These are phyloP conservation scores for Cyclophora punctaria DNA, from an alignment of 2,888 invertebrate species.

Conservation along the genomic window DNA sequence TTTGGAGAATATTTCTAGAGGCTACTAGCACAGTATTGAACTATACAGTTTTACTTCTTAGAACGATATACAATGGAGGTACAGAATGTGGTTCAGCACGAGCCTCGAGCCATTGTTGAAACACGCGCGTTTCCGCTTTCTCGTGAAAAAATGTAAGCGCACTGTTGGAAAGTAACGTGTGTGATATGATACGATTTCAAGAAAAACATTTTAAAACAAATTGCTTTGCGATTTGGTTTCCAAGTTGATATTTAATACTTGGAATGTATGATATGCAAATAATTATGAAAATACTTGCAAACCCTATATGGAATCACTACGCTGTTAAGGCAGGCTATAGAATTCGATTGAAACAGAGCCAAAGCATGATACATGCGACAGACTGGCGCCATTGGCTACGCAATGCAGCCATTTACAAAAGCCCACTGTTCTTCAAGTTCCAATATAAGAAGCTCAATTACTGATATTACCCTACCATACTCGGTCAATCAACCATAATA, in stretches of 20 bases:
- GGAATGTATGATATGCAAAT: too few species aligned
- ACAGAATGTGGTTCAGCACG: slow-evolving; percentile 60
- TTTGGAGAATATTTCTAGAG: too few species aligned
- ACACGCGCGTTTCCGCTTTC: slow-evolving; percentile 72
- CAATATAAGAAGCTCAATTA: slow-evolving; percentile 41
- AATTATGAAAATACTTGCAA: too few species aligned
- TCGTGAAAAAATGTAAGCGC: slow-evolving; percentile 70
- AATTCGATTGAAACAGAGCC: slow-evolving; percentile 11
- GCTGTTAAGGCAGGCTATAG: slow-evolving; percentile 13
- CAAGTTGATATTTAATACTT: too few species aligned
- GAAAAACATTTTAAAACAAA: slow-evolving; percentile 22
- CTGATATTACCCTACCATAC: slow-evolving; percentile 19
- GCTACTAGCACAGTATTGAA: slow-evolving; percentile 6
- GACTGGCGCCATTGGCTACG: slow-evolving; percentile 37
- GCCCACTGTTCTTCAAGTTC: slow-evolving; percentile 49
- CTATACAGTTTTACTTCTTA: slow-evolving; percentile 39
- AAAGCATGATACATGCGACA: slow-evolving; percentile 29
- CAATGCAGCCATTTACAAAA: slow-evolving; percentile 39
- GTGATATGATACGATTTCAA: slow-evolving; percentile 34
- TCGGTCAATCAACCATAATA: slow-evolving; percentile 20
- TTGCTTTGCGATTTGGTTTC: too few species aligned
- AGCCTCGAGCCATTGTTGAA: slow-evolving; percentile 59
- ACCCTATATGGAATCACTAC: slow-evolving; percentile 3
- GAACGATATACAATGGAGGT: slow-evolving; percentile 58
- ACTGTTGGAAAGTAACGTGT: slow-evolving; percentile 61